Evolutionary conservation across 2,888 invertebrate genomes (phyloP), one percentile per base, ranked within the genome.

Genomic region (Cheilosia pagana): DNA sequence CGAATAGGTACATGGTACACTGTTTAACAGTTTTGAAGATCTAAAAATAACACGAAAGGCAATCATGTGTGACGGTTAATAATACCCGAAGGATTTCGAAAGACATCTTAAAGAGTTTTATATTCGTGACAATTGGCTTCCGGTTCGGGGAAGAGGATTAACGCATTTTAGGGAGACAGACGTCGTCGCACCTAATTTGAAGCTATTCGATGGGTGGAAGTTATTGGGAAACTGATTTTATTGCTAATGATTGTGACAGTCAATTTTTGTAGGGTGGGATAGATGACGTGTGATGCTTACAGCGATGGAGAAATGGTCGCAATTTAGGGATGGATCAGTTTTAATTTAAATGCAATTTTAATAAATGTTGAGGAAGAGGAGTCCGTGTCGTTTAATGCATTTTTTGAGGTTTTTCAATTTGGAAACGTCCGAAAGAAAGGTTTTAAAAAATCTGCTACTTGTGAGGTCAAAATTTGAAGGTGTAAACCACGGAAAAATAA

Each of bases 51-150:
- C 60, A 31, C 23, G 10, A 23, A 5, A 63, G 10, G 45, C 21
- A 52, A 57, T 59, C 28, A 50, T 70, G 52, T 14, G 28, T 41
- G 25, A 14, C n/a, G n/a, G 67, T 3, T 35, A 35, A 48, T 48
- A 68, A 48, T 48, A 68, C 53, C 50, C 35, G 21, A 55, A 79
- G 70, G 70, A 74, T 70, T 77, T 63, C n/a, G n/a, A 35, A 52
- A 70, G 74, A 72, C 59, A 75, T 65, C 74, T 79, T 59, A 70
- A 79, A 70, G 70, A 83, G 70, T 83, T 83, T 81, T 83, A 83
- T 63, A 74, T 70, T 79, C 74, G 63, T 79, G 79, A 79, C 83
- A 79, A 83, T 79, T 75, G 83, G 79, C 31, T 79, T 79, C 74
- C 74, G 79, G 78, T 79, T 75, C 31, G 16, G 45, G 39, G 43